Conservation (phyloP, 1,140 invertebrate species). For the Zaprionus ornatus region DNA sequence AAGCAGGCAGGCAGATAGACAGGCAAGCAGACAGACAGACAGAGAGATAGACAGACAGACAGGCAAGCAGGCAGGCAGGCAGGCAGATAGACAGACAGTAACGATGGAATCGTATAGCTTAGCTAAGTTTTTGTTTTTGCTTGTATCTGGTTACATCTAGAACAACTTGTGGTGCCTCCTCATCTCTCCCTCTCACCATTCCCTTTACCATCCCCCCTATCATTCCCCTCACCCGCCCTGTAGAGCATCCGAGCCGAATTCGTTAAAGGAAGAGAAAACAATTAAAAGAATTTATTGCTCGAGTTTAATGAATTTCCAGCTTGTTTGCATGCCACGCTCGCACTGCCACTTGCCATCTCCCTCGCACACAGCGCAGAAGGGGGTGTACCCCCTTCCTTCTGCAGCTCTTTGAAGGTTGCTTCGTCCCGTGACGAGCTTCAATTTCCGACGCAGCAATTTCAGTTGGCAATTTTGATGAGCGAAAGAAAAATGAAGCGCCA, state of each 20-base stretch:
- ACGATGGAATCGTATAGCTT: background rate
- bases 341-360: background rate
- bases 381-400: too few relatives aligned
- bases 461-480: slow-evolving; percentile 54
- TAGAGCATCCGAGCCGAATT: background rate
- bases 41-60: background rate
- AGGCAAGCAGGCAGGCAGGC: too few relatives aligned
- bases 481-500: slow-evolving; percentile 54
- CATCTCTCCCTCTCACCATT: background rate
- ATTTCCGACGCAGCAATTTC: slow-evolving; percentile 50
- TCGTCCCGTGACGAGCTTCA: background rate
- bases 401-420: background rate
- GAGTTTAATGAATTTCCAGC: slow-evolving; percentile 80
- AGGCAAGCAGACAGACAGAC: too few relatives aligned
- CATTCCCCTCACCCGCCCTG: background rate
- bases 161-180: background rate
- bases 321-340: slow-evolving; percentile 65
- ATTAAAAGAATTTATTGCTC: slow-evolving; percentile 79
- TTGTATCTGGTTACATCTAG: background rate
- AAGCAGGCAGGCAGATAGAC: too few relatives aligned
- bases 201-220: background rate
- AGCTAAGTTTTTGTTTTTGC: background rate
- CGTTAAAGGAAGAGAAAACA: slow-evolving; percentile 56
- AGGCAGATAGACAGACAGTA: background rate
- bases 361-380: background rate